Evolutionary conservation across 1,140 invertebrate genomes (phyloP), one percentile per base, ranked within the genome.

Genomic region (Globodera ellingtonae): DNA sequence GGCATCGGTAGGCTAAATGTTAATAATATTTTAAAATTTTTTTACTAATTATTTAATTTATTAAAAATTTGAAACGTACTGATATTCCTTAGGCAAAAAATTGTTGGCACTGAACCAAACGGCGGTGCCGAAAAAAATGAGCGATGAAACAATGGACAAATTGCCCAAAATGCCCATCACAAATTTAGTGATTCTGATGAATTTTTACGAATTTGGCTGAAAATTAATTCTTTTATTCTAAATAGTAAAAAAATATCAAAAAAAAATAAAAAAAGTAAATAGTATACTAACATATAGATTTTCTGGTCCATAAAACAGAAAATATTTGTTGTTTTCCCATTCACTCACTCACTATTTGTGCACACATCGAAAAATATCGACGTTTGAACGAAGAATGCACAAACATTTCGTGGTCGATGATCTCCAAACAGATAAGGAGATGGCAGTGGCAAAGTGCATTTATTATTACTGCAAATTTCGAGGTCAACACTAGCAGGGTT

Each of bases 21-120:
- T 46, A 5, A 76, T 50, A 48, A 48, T 65, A 35, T 56, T 66
- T 50, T 0, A 59, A 75, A 8, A 59, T 7, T 74, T 0, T 7
- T 74, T 0, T 18, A 62, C 21, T 62, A 15, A 62, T 62, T 52
- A 52, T 50, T 50, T 50, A 50, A 50, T 50, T 50, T 10, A 10
- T 13, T 9, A 52, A 52, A 52, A 52, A 52, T 5, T 52, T 5
- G 13, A 6, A 6, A 62, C 56, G 13, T 18, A 77, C 75, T 65
- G 62, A 47, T 77, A 77, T 65, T 62, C 75, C 62, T 48, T 44
- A 35, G 75, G 75, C 46, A 62, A 52, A n/a, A 77, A 77, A 15
- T 77, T 62, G 69, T n/a, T 77, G 69, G 59, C 44, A 48, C 9
- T 69, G 13, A 77, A 77, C 75, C 75, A 77, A 4, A 77, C 56